Evolutionary conservation across 2,113 vertebrate genomes (phyloP).

Genomic region (Pteronura brasiliensis): DNA sequence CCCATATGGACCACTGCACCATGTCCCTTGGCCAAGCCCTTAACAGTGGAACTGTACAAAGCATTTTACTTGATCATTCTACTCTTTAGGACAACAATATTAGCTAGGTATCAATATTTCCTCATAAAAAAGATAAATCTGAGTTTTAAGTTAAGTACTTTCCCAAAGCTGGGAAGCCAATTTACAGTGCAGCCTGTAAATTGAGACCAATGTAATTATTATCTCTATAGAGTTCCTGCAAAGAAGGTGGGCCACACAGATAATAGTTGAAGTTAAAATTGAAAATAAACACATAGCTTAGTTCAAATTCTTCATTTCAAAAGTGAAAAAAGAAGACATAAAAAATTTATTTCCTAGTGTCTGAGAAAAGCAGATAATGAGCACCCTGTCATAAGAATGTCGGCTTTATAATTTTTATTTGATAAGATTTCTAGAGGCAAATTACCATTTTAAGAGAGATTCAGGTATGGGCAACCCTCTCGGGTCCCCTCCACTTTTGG

Average conservation of each 20-base stretch:
- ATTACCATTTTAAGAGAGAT: background rate
- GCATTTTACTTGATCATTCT: background rate
- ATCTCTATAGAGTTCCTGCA: background rate
- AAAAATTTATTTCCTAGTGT: background rate
- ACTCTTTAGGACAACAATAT: background rate
- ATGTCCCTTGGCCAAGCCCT: background rate
- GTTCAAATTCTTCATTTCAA: background rate
- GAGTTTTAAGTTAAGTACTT: background rate
- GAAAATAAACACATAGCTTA: background rate
- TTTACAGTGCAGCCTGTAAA: background rate
- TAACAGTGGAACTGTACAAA: background rate
- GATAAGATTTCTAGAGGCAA: background rate
- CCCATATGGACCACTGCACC: background rate
- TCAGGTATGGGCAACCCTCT: background rate
- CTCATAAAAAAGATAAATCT: background rate
- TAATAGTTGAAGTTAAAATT: background rate
- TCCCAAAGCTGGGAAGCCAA: background rate
- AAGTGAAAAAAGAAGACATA: background rate
- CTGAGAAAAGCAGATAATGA: background rate
- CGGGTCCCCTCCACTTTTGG: no score
- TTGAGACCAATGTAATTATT: background rate
- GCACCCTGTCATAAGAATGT: background rate
- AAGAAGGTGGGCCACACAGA: background rate
- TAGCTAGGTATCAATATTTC: background rate
- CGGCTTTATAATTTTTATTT: background rate